A percentile compares a stretch with the other conserved stretches of the same genome.
Evolutionary conservation across 2,797 vertebrate genomes (phyloP).

Genomic region (Falco berigora): DNA sequence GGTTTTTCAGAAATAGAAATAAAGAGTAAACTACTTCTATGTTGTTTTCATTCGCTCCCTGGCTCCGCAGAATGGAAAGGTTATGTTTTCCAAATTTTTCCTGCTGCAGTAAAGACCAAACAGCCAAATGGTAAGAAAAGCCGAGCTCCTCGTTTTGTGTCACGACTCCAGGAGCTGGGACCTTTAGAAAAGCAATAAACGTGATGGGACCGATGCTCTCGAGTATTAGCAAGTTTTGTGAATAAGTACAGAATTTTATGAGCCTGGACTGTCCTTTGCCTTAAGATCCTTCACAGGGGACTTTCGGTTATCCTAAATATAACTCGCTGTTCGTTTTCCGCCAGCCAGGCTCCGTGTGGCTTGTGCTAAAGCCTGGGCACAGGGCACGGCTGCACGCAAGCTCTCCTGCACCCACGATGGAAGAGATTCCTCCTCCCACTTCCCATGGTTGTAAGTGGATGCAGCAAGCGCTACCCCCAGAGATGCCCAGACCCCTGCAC

Average conservation of each 20-base stretch:
- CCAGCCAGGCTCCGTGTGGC: background rate
- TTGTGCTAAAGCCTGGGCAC: background rate
- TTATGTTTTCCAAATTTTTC: constrained; percentile 15
- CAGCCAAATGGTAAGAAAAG: background rate
- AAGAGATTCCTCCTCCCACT: background rate
- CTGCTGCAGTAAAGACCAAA: background rate
- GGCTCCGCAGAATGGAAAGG: background rate
- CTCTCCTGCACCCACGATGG: background rate
- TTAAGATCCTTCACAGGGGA: background rate
- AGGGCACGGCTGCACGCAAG: background rate
- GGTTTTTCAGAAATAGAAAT: background rate
- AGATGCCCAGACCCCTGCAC: rapidly evolving
- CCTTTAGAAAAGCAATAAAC: background rate
- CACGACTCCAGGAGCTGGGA: background rate
- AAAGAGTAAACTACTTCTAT: background rate
- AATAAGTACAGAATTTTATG: background rate
- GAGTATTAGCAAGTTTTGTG: background rate
- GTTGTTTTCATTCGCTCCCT: constrained; percentile 7
- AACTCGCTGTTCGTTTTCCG: background rate
- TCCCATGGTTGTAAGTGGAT: rapidly evolving
- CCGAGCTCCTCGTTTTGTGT: background rate
- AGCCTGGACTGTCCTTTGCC: background rate
- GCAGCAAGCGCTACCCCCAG: background rate
- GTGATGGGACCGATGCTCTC: background rate
- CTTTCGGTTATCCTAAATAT: background rate